Base-by-base conservation (phyloP, 2,888 invertebrate species). In the Cartodere bifasciata region DNA sequence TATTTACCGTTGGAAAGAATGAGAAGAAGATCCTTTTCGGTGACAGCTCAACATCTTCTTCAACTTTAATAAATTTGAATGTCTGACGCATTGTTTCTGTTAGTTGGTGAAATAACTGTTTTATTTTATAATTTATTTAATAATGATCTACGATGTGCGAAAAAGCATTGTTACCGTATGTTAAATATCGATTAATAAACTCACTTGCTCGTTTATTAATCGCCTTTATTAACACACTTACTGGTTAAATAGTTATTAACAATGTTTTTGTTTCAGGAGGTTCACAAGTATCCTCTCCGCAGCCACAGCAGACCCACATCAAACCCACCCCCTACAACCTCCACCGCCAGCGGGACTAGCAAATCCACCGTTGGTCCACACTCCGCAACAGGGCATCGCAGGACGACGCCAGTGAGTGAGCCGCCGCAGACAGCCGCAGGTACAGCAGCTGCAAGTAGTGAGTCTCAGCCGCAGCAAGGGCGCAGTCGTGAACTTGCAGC, bases 401-500 rank as follows among this genome's bases (percentile, higher is more conserved):
- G 44, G 39, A 29, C 32, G 28, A 7, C 42, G 33, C 15, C 28
- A 38, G 13, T 32, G 29, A 13, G 23, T 13, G 29, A 33, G 23
- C 15, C 16, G 10, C n/a, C n/a, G n/a, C n/a, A n/a, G n/a, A n/a
- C n/a, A n/a, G n/a, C n/a, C n/a, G n/a, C n/a, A n/a, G n/a, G n/a
- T n/a, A n/a, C n/a, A n/a, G n/a, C n/a, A n/a, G 20, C n/a, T 17
- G 20, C n/a, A 17, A n/a, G 20, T 17, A 17, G 9, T 16, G 14
- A 36, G 30, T 26, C 24, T 29, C 24, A 33, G 27, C 13, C 15
- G 31, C 4, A 38, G 4, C 43, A 40, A 34, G 36, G 43, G 16
- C 42, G 45, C 35, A 44, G 44, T 39, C 35, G 45, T 34, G 47
- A 59, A 46, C 62, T 65, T 54, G 64, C 60, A 54, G 62, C 65